Evolutionary conservation across 1,140 invertebrate species (phyloP).

Genomic region (Drosophila virilis): DNA sequence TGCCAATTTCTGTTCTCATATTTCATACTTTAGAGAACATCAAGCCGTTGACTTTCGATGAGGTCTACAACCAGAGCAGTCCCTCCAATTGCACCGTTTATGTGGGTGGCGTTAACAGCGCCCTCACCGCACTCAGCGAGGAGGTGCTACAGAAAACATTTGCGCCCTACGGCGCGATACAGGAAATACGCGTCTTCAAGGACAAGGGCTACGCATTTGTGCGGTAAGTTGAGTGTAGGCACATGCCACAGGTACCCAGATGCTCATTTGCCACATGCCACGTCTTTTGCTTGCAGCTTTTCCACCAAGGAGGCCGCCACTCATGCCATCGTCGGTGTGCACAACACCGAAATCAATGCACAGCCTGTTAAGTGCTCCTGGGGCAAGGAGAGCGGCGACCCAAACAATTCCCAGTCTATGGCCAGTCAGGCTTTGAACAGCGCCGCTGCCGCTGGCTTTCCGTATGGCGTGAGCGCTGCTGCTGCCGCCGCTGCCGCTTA

Average conservation of each 20-base stretch:
- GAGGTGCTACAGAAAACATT: constrained; percentile 99
- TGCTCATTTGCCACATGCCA: background rate
- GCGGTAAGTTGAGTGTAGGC: constrained; percentile 87
- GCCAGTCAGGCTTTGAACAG: constrained; percentile 86
- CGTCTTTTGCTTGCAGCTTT: constrained; percentile 88
- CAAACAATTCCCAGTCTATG: constrained; percentile 91
- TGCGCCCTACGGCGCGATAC: constrained; percentile 96
- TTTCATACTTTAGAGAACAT: constrained; percentile 88
- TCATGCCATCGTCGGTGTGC: constrained; percentile 98
- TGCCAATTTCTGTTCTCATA: constrained; percentile 28
- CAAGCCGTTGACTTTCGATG: constrained; percentile 97
- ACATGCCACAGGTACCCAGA: background rate
- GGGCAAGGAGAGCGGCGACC: constrained; percentile 98
- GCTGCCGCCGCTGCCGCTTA: constrained; percentile 81
- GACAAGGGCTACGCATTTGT: constrained; percentile 99
- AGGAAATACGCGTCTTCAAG: constrained; percentile 99
- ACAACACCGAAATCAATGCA: constrained; percentile 98
- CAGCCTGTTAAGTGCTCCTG: constrained; percentile 99
- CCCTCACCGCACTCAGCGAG: constrained; percentile 95
- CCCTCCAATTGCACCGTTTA: constrained; percentile 99
- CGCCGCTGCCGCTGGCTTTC: constrained; percentile 75
- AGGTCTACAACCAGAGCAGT: constrained; percentile 99
- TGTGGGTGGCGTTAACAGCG: constrained; percentile 98
- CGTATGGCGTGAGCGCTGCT: constrained; percentile 77
- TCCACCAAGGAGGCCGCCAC: constrained; percentile 98